A percentile compares a stretch with the other conserved stretches of the same genome.
phyloP scores from a whole-genome alignment of 2,797 vertebrate species.

The Urocyon cinereoargenteus region DNA sequence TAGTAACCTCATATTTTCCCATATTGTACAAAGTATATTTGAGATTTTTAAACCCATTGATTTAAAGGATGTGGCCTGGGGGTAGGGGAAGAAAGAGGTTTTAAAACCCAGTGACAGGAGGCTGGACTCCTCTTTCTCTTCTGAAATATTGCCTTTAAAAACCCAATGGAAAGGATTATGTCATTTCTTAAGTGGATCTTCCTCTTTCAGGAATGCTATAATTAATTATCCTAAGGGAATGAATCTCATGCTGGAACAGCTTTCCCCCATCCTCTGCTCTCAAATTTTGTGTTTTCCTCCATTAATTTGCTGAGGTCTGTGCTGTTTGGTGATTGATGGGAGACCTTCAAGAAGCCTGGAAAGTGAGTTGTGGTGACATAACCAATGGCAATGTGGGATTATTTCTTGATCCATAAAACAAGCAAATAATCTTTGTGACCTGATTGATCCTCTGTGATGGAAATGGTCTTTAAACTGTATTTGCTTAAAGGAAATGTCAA shows the following conservation, averaged over 20 bases:
- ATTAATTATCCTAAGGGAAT: background rate
- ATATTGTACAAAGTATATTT: background rate
- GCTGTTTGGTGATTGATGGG: background rate
- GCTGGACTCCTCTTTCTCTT: background rate
- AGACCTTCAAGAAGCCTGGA: background rate
- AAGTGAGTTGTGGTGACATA: background rate
- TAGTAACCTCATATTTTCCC: background rate
- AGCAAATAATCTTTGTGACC: conserved; percentile 40
- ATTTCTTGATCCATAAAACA: conserved; percentile 59
- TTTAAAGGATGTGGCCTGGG: background rate
- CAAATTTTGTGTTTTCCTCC: background rate
- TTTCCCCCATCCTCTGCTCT: background rate
- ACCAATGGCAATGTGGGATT: background rate
- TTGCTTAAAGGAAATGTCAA: conserved; percentile 57
- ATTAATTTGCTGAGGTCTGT: background rate
- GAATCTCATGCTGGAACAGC: background rate
- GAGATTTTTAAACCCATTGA: background rate
- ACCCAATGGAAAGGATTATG: background rate
- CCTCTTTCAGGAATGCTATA: background rate
- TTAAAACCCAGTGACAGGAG: background rate
- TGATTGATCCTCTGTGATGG: background rate
- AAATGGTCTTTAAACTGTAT: conserved; percentile 46
- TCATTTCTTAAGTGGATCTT: background rate
- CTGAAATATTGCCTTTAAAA: background rate
- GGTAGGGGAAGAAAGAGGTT: background rate